phyloP scores from a whole-genome alignment of 1,140 invertebrate species.

The Hycleus cichorii region DNA sequence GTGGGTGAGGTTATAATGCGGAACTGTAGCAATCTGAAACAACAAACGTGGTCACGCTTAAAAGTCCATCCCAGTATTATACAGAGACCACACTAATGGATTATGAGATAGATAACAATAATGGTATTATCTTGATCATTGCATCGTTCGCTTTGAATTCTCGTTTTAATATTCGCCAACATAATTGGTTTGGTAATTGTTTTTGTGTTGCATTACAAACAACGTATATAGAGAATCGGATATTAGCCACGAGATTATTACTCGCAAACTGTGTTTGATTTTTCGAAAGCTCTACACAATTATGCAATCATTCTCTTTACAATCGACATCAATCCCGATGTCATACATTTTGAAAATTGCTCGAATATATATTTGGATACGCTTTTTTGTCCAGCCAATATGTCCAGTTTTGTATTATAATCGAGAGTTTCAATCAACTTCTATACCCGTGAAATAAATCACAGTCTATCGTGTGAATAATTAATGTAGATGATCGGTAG shows the following conservation, averaged over 20 bases:
- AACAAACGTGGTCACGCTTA: slow-evolving; percentile 21
- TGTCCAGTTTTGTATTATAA: too few relatives aligned
- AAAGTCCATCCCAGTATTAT: slow-evolving; percentile 8
- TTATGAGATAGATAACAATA: slow-evolving; percentile 24
- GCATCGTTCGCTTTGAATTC: slow-evolving; percentile 21
- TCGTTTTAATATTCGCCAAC: slow-evolving; percentile 20
- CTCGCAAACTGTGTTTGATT: too few relatives aligned
- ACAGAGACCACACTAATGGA: slow-evolving; percentile 22
- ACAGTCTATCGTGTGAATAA: slow-evolving; percentile 7
- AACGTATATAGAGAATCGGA: slow-evolving; percentile 15
- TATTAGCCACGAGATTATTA: slow-evolving; percentile 7
- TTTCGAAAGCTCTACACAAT: too few relatives aligned
- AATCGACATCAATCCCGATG: too few relatives aligned
- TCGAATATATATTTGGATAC: too few relatives aligned
- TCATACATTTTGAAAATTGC: too few relatives aligned
- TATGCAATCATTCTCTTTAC: too few relatives aligned
- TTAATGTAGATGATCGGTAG: slow-evolving; percentile 15
- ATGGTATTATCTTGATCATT: slow-evolving; percentile 25
- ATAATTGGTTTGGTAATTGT: slow-evolving; percentile 24
- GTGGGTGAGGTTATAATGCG: too few relatives aligned
- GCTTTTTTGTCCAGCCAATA: too few relatives aligned
- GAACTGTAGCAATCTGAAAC: not conserved
- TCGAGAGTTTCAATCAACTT: too few relatives aligned
- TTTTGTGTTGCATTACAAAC: slow-evolving; percentile 8
- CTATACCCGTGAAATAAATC: slow-evolving; percentile 1